Evolutionary conservation across 2,113 vertebrate genomes (phyloP), one percentile per base, ranked within the genome.

Genomic region (Symphodus melops): DNA sequence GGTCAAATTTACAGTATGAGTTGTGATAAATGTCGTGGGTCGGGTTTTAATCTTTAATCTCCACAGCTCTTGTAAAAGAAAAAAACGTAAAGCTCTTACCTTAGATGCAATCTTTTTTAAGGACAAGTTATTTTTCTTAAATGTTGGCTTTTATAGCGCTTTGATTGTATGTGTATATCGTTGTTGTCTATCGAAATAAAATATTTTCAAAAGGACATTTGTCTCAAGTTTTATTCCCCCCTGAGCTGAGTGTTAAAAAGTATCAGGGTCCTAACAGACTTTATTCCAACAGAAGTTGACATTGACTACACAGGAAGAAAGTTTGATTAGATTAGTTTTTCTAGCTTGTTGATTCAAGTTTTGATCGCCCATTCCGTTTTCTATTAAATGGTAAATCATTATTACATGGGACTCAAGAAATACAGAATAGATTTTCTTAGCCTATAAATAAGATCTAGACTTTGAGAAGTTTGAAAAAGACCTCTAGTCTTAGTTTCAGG

Each of bases 101-200:
- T 96, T 98, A 98, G 96, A 98, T 96, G 97, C 97, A 98, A 98
- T 97, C 97, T 96, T 98, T 99, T 99, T 98, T 98, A 97, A 96
- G 96, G 95, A 99, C 96, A 97, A 88, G 91, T 97, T 99, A 99
- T 99, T 99, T 92, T 99, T 99, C 96, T 95, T 98, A 98, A 96
- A 96, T 97, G 97, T 98, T 98, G 97, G 98, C 96, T 97, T 99
- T 98, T 98, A 96, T 97, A 97, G 95, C 96, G 98, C 97, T 98
- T 97, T 95, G 73, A 96, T 96, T 97, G 97, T 96, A 97, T 94
- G 96, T 97, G 97, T 95, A 94, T 90, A 97, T 95, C 95, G 97
- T 97, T 92, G 96, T 96, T 95, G 95, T 96, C 96, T 96, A 96
- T 96, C 94, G 88, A 96, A 97, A 97, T 95, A 56, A 92, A 97